Conservation (phyloP, 2,113 vertebrate genomes). For the Daphoenositta chrysoptera region DNA sequence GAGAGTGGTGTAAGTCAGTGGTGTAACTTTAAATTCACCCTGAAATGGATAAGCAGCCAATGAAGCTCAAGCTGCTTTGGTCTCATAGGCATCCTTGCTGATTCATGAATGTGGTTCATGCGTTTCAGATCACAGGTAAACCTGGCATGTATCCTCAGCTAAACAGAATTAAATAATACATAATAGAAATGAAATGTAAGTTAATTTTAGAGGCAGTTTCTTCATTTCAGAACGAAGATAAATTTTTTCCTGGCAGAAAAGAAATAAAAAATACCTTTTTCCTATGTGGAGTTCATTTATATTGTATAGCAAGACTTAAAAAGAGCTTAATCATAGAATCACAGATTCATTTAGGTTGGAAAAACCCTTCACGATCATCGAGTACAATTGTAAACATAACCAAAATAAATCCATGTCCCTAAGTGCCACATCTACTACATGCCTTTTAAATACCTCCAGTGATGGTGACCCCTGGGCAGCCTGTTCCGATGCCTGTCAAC, state of each 20-base stretch:
- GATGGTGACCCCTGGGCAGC: neutral
- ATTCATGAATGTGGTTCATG: neutral
- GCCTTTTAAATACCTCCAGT: neutral
- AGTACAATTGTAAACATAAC: neutral
- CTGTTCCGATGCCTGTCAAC: neutral
- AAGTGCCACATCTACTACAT: rapidly evolving
- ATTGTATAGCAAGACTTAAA: neutral
- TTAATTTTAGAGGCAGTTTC: neutral
- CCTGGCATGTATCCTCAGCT: neutral
- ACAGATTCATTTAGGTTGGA: neutral
- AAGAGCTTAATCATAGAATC: neutral
- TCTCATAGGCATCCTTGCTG: neutral
- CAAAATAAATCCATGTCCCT: neutral
- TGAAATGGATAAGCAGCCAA: neutral
- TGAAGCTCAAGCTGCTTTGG: neutral
- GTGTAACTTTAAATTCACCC: neutral
- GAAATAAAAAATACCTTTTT: neutral
- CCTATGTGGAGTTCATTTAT: neutral
- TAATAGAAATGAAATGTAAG: neutral
- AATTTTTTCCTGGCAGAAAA: neutral
- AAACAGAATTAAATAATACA: neutral
- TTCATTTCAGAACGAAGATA: neutral
- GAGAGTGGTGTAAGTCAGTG: neutral
- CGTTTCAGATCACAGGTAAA: neutral
- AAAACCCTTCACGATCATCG: neutral